Evolutionary conservation across 2,797 vertebrate species (phyloP), one percentile per base, ranked within the genome.

Genomic region (Monodelphis domestica): DNA sequence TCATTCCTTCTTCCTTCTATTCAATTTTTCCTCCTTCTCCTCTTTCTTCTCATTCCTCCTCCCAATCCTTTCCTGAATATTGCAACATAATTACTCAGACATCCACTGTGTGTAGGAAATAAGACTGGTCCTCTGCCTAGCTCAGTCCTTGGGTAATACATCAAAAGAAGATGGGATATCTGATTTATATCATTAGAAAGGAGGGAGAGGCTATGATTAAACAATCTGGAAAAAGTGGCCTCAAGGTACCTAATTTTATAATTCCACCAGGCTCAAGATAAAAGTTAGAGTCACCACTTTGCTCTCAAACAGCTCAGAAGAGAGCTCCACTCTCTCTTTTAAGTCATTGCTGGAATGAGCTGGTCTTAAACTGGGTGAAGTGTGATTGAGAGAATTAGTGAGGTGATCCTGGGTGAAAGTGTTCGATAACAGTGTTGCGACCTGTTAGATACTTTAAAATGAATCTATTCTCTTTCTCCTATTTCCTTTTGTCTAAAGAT

Each of bases 361-460:
- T n/a, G 90, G 33, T 30, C 56, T 15, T 78, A 30, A 92, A 21
- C 26, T 50, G 90, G 50, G 14, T 88, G 88, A 70, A 95, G 84
- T 56, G 30, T 0, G 26, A 56, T 90, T 89, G 52, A 89, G 33
- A 89, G 53, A 94, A 30, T 51, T 90, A 93, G 50, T 5, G 11
- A 89, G 50, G 10, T 51, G 70, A 91, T 91, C 28, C 26, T n/a
- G 88, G 88, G 90, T 54, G 7, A 91, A 96, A 51, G 15, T 95
- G 55, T 38, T 59, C 59, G 51, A 26, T 59, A 91, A 33, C 53
- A 89, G 38, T 59, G 53, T 26, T 89, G 3, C 88, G 89, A 91
- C 26, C 87, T 92, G 33, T 89, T 56, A 91, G 89, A 91, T 91
- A 90, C 9, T 78, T 94, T 30, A 87, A 93, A 84, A n/a, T n/a